Evolutionary conservation across 2,797 vertebrate species (phyloP).

Genomic region (Poeciliopsis presidionis): DNA sequence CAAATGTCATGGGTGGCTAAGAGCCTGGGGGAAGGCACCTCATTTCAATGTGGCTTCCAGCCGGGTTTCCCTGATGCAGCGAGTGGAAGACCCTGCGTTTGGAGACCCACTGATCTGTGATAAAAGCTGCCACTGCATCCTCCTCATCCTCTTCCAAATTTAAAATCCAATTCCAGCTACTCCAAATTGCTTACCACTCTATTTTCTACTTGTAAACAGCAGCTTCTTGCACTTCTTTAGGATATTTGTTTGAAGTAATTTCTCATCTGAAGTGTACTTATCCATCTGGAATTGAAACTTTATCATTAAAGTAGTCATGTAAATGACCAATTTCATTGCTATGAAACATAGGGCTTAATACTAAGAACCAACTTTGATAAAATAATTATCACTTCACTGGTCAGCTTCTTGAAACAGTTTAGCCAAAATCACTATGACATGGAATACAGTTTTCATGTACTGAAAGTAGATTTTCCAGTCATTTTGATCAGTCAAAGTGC

Average conservation of each 20-base stretch:
- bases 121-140: conserved; percentile 75
- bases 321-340: neutral
- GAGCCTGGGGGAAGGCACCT: conserved; percentile 72
- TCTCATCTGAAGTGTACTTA: neutral
- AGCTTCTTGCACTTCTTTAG: conserved; percentile 32
- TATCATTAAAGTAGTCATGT: neutral
- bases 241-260: conserved; percentile 45
- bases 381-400: neutral
- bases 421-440: neutral
- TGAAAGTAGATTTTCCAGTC: neutral
- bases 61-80: conserved; percentile 73
- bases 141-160: conserved; percentile 73
- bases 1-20: conserved; percentile 78
- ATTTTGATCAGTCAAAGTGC: too few relatives aligned
- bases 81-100: conserved; percentile 71
- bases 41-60: conserved; percentile 81
- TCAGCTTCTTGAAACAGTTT: neutral
- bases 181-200: conserved; percentile 78
- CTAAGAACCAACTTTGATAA: neutral
- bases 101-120: conserved; percentile 81
- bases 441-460: neutral
- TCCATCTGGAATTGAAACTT: neutral
- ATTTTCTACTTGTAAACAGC: conserved; percentile 53
- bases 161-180: conserved; percentile 82
- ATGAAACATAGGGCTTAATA: neutral